A percentile compares a stretch with the other conserved stretches of the same genome.
Conservation (phyloP, 1,140 invertebrate species). For the Drosophila paulistorum region DNA sequence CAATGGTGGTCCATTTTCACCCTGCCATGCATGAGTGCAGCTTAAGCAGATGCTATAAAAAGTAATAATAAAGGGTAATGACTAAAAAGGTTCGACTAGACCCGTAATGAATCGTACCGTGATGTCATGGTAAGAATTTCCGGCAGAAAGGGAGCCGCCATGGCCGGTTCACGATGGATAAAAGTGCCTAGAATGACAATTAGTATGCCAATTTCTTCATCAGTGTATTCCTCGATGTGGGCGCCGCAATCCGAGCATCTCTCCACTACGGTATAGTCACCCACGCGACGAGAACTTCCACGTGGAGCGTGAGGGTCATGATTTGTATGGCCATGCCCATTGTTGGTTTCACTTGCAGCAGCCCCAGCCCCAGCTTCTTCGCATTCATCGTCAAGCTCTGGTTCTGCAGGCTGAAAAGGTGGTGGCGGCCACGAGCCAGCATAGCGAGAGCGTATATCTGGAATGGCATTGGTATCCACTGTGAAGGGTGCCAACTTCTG, state of each 20-base stretch:
- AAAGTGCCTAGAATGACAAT: slow-evolving; percentile 97
- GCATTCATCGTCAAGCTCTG: slow-evolving; percentile 68
- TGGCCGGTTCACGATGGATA: slow-evolving; percentile 96
- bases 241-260: slow-evolving; percentile 91
- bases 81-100: neutral
- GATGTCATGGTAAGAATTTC: slow-evolving; percentile 95
- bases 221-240: slow-evolving; percentile 95
- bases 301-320: slow-evolving; percentile 46
- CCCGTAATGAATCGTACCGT: slow-evolving; percentile 85
- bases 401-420: slow-evolving; percentile 61
- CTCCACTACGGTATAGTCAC: slow-evolving; percentile 89
- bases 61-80: neutral
- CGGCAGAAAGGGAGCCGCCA: slow-evolving; percentile 96
- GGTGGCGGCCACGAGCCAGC: slow-evolving; percentile 81
- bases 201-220: slow-evolving; percentile 97
- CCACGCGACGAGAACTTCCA: slow-evolving; percentile 86
- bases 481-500: slow-evolving; percentile 83
- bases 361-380: slow-evolving; percentile 42
- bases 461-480: slow-evolving; percentile 82
- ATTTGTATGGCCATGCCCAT: slow-evolving; percentile 54
- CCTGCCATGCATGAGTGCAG: slow-evolving; percentile 95
- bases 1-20: slow-evolving; percentile 92
- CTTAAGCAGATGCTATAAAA: slow-evolving; percentile 88
- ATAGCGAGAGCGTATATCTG: slow-evolving; percentile 82
- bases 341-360: slow-evolving; percentile 44